Percentiles rank a stretch among this genome's conserved stretches.
Evolutionary conservation across 2,888 invertebrate genomes (phyloP).

Genomic region (Agonopterix alstromeriana): DNA sequence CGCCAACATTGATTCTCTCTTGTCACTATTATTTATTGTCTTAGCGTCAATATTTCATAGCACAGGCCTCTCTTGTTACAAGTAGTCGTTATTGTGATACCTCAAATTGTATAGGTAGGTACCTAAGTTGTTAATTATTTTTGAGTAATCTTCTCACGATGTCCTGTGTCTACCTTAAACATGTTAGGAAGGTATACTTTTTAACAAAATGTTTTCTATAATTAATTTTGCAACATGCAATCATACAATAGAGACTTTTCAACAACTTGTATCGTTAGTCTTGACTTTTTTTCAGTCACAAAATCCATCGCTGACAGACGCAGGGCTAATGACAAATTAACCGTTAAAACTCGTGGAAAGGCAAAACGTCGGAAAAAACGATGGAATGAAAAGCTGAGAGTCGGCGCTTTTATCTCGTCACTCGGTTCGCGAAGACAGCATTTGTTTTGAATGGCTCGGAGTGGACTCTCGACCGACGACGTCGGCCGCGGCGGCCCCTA

Average conservation of each 20-base stretch:
- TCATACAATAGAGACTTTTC: too few species aligned
- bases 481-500: constrained; percentile 8
- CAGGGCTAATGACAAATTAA: constrained; percentile 67
- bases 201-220: too few species aligned
- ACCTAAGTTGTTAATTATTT: constrained; percentile 1
- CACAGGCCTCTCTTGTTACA: constrained; percentile 3
- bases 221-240: too few species aligned
- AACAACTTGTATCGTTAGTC: background rate
- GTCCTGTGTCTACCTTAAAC: too few species aligned
- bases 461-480: constrained; percentile 16
- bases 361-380: constrained; percentile 40
- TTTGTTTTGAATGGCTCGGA: constrained; percentile 43
- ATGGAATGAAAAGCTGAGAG: constrained; percentile 41
- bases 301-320: constrained; percentile 54
- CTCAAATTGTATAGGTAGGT: constrained; percentile 15
- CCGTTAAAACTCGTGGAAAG: constrained; percentile 56
- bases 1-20: constrained; percentile 41
- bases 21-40: constrained; percentile 34
- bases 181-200: too few species aligned
- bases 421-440: constrained; percentile 45
- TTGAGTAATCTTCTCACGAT: background rate
- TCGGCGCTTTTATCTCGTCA: constrained; percentile 39
- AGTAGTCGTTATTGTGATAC: constrained; percentile 12
- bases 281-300: constrained; percentile 34
- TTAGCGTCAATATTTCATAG: constrained; percentile 10